phyloP scores from a whole-genome alignment of 2,797 vertebrate genomes.

The Aphelocoma californica region DNA sequence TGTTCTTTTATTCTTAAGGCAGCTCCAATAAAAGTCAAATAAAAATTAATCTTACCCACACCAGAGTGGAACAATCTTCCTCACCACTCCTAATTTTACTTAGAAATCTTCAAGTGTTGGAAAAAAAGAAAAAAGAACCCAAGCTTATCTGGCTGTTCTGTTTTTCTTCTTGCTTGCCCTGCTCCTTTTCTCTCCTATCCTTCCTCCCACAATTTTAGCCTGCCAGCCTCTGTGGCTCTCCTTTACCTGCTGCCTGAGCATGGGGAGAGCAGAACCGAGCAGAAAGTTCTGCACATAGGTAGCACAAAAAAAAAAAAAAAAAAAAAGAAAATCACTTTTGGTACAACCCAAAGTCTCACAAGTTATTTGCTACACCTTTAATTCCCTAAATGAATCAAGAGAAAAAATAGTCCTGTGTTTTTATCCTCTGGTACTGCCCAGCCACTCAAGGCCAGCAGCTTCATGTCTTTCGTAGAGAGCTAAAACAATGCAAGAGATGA shows the following conservation, averaged over 20 bases:
- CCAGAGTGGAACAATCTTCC: neutral
- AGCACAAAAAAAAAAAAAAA: neutral
- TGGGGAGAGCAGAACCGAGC: neutral
- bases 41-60: neutral
- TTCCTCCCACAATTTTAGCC: neutral
- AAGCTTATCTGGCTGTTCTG: neutral
- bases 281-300: neutral
- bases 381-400: neutral
- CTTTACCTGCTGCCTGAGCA: neutral
- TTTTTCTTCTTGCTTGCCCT: neutral
- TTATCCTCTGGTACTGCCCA: neutral
- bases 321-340: neutral
- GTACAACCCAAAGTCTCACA: neutral
- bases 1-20: neutral
- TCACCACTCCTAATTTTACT: neutral
- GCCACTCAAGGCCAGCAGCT: neutral
- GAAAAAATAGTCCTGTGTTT: neutral
- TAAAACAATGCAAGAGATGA: neutral
- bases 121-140: neutral
- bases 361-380: neutral
- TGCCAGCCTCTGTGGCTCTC: neutral
- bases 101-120: neutral
- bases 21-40: neutral
- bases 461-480: neutral
- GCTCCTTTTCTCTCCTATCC: neutral